Base-by-base conservation (phyloP, 1,140 invertebrate species). In the Macrotrachela quadricornifera region DNA sequence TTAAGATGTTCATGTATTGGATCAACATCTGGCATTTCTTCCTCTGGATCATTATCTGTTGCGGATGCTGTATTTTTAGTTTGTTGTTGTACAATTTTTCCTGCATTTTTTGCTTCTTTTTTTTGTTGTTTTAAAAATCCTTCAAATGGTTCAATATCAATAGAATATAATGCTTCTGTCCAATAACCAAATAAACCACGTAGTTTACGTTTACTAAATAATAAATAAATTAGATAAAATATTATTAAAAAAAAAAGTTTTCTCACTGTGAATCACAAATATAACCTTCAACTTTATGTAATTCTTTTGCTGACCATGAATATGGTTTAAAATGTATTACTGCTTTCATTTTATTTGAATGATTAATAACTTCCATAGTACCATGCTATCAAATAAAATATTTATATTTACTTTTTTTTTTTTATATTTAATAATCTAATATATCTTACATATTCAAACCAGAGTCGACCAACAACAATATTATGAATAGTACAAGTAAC, bases 401-500 rank as follows among this genome's bases (percentile, higher is more conserved):
- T 16, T 51, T 15, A 54, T 41, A 58, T 46, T 36, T 36, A 4
- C 17, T 21, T 46, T 3, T 46, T 50, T 39, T 40, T 15, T 17
- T 38, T 30, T 3, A 21, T 44, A 16, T 42, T 17, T 17, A 43
- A 39, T 12, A 21, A 36, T 17, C 10, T 54, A 54, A 43, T 15
- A 30, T 30, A 4, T 61, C 66, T 64, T 56, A 71, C 70, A 60
- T 92, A 86, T 70, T 95, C 88, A 69, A 95, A 88, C 87, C 88
- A 96, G 14, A 95, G 72, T 66, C 88, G 85, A 37, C 90, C 90
- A 30, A 94, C 85, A 58, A 96, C 85, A 42, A 96, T 83, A 69
- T 95, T 95, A 69, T 95, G 87, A 11, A 95, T 80, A 66, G 83
- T 85, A 64, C 86, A 92, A 69, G 87, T 90, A 18, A 94, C 83